Evolutionary conservation across 2,888 invertebrate species (phyloP), one percentile per base, ranked within the genome.

Genomic region (Pardosa pseudoannulata): DNA sequence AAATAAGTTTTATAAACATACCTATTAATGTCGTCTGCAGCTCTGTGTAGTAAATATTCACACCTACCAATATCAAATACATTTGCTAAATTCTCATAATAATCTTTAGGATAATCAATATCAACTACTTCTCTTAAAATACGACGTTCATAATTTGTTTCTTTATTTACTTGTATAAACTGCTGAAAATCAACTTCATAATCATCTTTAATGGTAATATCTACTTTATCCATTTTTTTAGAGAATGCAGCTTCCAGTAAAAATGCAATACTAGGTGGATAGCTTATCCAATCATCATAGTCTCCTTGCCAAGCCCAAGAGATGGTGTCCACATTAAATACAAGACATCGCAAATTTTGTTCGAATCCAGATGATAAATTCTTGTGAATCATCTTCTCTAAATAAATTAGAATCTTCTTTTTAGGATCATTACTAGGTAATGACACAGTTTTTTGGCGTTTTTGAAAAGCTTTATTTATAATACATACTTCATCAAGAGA

Each of bases 241-340:
- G 28, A 29, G 28, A 64, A 67, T 27, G 71, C 73, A n/a, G 36
- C 9, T 68, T 80, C 80, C n/a, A 80, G 50, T 29, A 71, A 39
- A 11, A 31, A 71, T 2, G 32, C 67, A 5, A 74, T 23, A 36
- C 19, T 27, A 27, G 80, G 80, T 19, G 13, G 73, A 27, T 74
- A 80, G 46, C 73, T 62, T 2, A 13, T n/a, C 50, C 50, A 80
- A 16, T 50, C n/a, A 27, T 64, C 73, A 74, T 80, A 32, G 46
- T 80, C 80, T 67, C 73, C 80, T 19, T 67, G 39, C 80, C 80
- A 80, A 13, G 39, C 16, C 80, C 80, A 80, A 3, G 71, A 16
- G 36, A 65, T 50, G 36, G 67, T 73, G 13, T 28, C 36, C 1
- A 67, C 68, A 50, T 23, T 64, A 67, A 41, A 74, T 23, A 80